These are phyloP conservation scores for Taenioides sp. DNA, from an alignment of 2,797 vertebrate species.

Conservation along the genomic window DNA sequence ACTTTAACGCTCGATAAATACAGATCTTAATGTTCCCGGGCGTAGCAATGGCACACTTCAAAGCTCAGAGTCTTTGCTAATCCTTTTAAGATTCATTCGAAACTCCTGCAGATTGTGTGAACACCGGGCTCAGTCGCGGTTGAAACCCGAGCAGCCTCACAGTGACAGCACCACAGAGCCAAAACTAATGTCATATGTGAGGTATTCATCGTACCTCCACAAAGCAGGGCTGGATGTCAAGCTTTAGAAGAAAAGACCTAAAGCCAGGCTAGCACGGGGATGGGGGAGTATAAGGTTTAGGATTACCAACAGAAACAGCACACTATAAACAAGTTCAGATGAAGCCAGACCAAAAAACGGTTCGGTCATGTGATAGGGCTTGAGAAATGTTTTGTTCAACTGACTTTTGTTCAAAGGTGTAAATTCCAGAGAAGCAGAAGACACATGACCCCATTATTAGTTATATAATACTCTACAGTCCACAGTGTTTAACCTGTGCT, in stretches of 20 bases:
- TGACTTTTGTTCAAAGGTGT: neutral
- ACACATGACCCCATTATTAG: neutral
- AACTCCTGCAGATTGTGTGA: slow-evolving; percentile 30
- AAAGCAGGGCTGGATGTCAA: slow-evolving; percentile 38
- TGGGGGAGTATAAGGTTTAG: slow-evolving; percentile 21
- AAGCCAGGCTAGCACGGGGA: slow-evolving; percentile 18
- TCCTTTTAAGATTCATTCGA: slow-evolving; percentile 29
- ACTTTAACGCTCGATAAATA: slow-evolving; percentile 22
- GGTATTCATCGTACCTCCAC: slow-evolving; percentile 33
- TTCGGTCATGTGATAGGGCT: neutral
- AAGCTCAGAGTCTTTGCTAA: slow-evolving; percentile 27
- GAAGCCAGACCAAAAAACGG: slow-evolving; percentile 7
- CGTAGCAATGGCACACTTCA: slow-evolving; percentile 23
- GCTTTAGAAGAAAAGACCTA: slow-evolving; percentile 27
- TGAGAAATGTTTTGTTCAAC: neutral
- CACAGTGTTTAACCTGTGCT: neutral
- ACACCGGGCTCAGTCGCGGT: slow-evolving; percentile 15
- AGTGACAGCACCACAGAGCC: slow-evolving; percentile 9
- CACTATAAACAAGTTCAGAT: slow-evolving; percentile 6
- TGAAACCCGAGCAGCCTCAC: slow-evolving; percentile 36
- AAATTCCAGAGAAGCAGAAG: neutral
- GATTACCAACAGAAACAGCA: slow-evolving; percentile 37
- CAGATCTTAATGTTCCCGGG: slow-evolving; percentile 25
- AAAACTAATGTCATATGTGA: slow-evolving; percentile 34
- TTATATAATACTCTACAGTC: neutral